Conservation (phyloP, 2,888 invertebrate species). For the Pristionchus japonicus region DNA sequence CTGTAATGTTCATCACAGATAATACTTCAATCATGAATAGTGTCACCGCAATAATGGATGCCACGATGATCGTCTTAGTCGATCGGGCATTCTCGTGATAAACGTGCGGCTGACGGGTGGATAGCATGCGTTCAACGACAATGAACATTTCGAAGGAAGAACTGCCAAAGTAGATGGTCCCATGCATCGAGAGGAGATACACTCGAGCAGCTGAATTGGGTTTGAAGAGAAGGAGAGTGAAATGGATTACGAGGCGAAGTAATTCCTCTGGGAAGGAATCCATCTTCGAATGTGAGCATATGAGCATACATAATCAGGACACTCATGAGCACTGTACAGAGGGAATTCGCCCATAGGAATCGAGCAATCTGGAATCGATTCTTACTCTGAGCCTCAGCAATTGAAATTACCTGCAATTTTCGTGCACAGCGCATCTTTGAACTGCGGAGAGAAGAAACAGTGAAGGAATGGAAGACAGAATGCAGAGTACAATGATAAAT, state of each 20-base stretch:
- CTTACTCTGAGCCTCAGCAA: not conserved
- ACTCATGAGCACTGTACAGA: not conserved
- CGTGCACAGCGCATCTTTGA: not conserved
- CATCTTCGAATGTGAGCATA: not conserved
- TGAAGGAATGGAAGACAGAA: not conserved
- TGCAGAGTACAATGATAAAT: not conserved
- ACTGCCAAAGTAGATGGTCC: not conserved
- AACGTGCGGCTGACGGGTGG: not conserved
- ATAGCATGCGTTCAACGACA: not conserved
- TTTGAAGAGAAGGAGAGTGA: not conserved
- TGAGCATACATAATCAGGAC: not conserved
- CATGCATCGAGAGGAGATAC: not conserved
- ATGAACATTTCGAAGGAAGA: constrained; percentile 12
- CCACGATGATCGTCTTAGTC: not conserved
- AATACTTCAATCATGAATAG: too few relatives aligned
- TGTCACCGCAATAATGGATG: not conserved
- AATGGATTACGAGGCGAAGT: not conserved
- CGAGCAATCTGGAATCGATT: not conserved
- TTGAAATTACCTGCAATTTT: not conserved
- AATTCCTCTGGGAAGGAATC: not conserved
- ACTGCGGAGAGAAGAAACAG: not conserved
- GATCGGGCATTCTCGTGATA: not conserved
- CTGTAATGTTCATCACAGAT: not conserved
- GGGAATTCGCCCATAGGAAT: not conserved
- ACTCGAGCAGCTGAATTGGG: not conserved